Base-by-base conservation (phyloP, 2,797 vertebrate genomes). In the Karalla daura region DNA sequence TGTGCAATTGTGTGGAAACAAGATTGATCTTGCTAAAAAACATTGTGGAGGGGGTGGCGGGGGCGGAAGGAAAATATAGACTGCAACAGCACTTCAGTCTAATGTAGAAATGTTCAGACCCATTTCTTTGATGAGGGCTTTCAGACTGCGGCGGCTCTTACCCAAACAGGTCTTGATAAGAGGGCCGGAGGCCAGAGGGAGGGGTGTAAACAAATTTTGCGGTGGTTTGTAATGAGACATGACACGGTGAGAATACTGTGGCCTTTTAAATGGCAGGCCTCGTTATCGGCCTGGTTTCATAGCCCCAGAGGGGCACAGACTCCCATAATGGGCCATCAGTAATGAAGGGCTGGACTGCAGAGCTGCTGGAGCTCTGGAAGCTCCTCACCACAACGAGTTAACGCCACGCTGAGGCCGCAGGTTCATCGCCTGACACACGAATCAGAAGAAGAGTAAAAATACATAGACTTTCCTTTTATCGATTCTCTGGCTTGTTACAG, bases 1-100 rank as follows among this genome's bases (percentile, higher is more conserved):
- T 83, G 88, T 80, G 88, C 88, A 90, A 88, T 88, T 89, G 90
- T 88, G 88, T 64, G 46, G 88, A 93, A 91, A 92, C 87, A 80
- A 83, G 65, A 90, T 82, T 85, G 83, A 91, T 88, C 77, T 80
- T 13, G 18, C 72, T 59, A 37, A 61, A 76, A 69, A 70, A 80
- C 27, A 39, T 7, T 30, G 30, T 9, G 30, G 35, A n/a, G 41
- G 35, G 51, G 37, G 65, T n/a, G n/a, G 52, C n/a, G 50, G 52
- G 9, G 0, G 28, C 76, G 74, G 70, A 70, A 51, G 32, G 45
- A 37, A 63, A 70, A 55, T 28, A 66, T 8, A 43, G 37, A 62
- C 13, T 13, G 23, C 54, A 59, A 37, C 32, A 46, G 25, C 51
- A 69, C 62, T 78, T 70, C 20, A 49, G 24, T 59, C n/a, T 63